These are phyloP conservation scores for Aphidius colemani DNA, from an alignment of 2,888 invertebrate genomes.

Conservation along the genomic window DNA sequence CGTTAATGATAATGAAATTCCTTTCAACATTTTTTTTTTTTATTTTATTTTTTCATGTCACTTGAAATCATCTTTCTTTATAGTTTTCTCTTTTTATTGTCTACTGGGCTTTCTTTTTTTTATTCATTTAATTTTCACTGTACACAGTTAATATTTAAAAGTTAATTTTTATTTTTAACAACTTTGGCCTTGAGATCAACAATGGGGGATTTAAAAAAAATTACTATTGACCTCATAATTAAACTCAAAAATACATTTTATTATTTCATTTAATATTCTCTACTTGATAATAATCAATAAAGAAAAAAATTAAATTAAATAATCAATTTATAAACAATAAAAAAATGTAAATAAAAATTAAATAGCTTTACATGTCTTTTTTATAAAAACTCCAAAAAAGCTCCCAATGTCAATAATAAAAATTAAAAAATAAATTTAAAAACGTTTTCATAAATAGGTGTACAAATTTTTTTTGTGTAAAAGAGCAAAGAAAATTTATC, in stretches of 20 bases:
- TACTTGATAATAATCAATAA: too few species aligned
- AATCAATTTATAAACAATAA: neutral
- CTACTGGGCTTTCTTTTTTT: neutral
- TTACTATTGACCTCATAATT: constrained; percentile 10
- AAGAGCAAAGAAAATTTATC: neutral
- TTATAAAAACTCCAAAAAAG: neutral
- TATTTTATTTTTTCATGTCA: neutral
- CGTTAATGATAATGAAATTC: neutral
- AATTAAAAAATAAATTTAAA: neutral
- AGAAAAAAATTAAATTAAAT: too few species aligned
- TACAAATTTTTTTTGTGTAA: neutral
- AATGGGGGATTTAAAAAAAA: constrained; percentile 23
- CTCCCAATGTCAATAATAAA: neutral
- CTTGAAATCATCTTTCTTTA: neutral
- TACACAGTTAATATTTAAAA: too few species aligned
- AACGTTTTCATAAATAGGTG: constrained; percentile 18
- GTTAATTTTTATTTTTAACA: constrained; percentile 11
- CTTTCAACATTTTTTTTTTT: neutral
- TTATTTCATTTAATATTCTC: neutral
- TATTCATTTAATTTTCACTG: too few species aligned
- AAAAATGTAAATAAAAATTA: neutral
- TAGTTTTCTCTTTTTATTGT: neutral
- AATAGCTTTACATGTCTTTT: too few species aligned
- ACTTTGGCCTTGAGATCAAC: constrained; percentile 37
- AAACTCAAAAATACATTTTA: neutral